Evolutionary conservation across 2,113 vertebrate genomes (phyloP), one percentile per base, ranked within the genome.

Genomic region (Malurus alboscapulatus): DNA sequence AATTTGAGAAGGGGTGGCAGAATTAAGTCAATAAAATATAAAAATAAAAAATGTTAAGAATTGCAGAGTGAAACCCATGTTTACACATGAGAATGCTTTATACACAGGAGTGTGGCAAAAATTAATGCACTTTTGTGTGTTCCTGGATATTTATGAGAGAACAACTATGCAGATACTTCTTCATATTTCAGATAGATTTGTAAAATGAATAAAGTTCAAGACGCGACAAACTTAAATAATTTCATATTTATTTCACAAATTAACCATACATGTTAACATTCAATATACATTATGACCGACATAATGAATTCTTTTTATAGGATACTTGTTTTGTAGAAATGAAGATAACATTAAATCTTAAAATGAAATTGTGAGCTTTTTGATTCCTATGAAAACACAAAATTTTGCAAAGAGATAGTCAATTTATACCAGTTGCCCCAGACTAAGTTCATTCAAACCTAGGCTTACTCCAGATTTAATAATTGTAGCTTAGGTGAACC

Each of bases 211-310:
- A 58, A 93, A 93, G 21, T 69, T 84, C 90, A 87, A 66, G 57
- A 92, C 77, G 54, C 0, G 0, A 48, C 2, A 4, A 30, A 71
- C 54, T 92, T 94, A 54, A 93, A 84, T 78, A 7, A 80, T 92
- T 82, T 86, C 42, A 34, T 78, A 86, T 97, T 97, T 97, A 97
- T 97, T 97, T 96, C 95, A 96, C 63, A 72, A 92, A 86, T 93
- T 93, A 92, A 55, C 57, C 80, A 55, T 93, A 92, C 66, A 93
- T 67, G 32, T 87, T 93, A 75, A 93, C 74, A 87, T 95, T 90
- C 75, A 74, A 42, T 92, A 92, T 25, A 92, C 65, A 87, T 51
- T 55, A 78, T 84, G 66, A 96, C 11, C 91, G 40, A 91, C 21
- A 74, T 54, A 72, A 44, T 81, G 42, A 32, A 71, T 68, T 14